Evolutionary conservation across 2,888 invertebrate genomes (phyloP), one percentile per base, ranked within the genome.

Genomic region (Cryptocheilus praepositus): DNA sequence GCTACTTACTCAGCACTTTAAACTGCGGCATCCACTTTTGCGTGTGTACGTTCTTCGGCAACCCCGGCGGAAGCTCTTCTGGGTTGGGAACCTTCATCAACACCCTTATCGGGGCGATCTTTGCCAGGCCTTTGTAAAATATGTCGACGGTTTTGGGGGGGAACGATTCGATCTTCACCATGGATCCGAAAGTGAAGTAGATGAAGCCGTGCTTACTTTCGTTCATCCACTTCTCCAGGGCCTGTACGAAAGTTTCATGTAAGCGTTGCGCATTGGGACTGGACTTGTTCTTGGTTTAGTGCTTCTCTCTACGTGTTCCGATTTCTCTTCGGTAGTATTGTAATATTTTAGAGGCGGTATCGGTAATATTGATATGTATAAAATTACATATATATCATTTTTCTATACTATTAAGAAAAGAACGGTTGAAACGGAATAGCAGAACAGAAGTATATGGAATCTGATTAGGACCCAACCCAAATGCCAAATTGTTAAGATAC

Each of bases 151-250:
- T 49, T 0, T 82, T 62, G 2, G 36, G 19, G 0, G 86, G 84
- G 62, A 87, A 82, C 0, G 79, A 67, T 64, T 88, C 88, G 16
- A 87, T 81, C 52, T 67, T 78, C 0, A 89, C 59, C 80, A 87
- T 81, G 0, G 87, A 86, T 0, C 89, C 89, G 11, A 89, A 84
- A n/a, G 84, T 77, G 19, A 89, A 83, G 64, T 87, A 87, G 1
- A 89, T 49, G 15, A 88, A 83, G 0, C 89, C 89, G 2, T 82
- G 56, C 19, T 72, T 81, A 55, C 87, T 84, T 7, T 81, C 79
- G 61, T 87, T 82, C 73, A 89, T 68, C 86, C 86, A 89, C 28
- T 85, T 81, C 59, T 83, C 76, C 4, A 88, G 53, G 2, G 81
- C 80, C 88, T 89, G 60, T 15, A 68, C 25, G 25, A 25, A 67